A percentile compares a stretch with the other conserved stretches of the same genome.
These are phyloP conservation scores for Dicerorhinus sumatrensis DNA, from an alignment of 2,113 vertebrate genomes.

Conservation along the genomic window DNA sequence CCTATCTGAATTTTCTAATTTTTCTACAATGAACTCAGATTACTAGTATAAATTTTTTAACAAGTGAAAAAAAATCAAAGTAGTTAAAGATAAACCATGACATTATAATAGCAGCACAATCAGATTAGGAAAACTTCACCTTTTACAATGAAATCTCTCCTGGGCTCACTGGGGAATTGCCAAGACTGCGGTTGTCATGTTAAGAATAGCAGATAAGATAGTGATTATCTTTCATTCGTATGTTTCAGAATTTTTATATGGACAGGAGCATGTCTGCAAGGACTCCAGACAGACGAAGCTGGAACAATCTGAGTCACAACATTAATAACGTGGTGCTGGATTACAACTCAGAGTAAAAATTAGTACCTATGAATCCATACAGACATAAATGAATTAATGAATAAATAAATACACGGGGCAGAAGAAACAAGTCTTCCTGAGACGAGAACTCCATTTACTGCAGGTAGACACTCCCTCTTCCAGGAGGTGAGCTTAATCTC, in stretches of 20 bases:
- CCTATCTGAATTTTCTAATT: background rate
- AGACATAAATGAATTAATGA: background rate
- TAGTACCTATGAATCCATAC: background rate
- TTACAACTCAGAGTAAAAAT: background rate
- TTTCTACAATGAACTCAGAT: slow-evolving; percentile 9
- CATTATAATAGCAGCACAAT: background rate
- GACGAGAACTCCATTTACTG: background rate
- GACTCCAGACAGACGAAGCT: background rate
- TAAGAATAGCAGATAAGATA: background rate
- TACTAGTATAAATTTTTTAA: background rate
- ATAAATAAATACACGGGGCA: background rate
- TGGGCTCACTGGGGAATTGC: background rate
- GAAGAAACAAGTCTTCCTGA: slow-evolving; percentile 11
- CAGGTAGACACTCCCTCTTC: background rate
- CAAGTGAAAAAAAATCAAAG: background rate
- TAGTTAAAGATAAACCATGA: background rate
- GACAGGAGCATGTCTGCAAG: background rate
- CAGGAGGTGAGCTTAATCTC: background rate
- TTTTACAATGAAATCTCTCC: background rate
- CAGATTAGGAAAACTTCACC: background rate
- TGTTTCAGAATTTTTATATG: slow-evolving; percentile 3
- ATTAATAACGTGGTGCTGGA: background rate
- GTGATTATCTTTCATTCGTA: background rate
- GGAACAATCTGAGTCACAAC: background rate
- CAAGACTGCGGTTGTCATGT: background rate